Conservation (phyloP, 2,113 vertebrate species). For the Prunella fulvescens region DNA sequence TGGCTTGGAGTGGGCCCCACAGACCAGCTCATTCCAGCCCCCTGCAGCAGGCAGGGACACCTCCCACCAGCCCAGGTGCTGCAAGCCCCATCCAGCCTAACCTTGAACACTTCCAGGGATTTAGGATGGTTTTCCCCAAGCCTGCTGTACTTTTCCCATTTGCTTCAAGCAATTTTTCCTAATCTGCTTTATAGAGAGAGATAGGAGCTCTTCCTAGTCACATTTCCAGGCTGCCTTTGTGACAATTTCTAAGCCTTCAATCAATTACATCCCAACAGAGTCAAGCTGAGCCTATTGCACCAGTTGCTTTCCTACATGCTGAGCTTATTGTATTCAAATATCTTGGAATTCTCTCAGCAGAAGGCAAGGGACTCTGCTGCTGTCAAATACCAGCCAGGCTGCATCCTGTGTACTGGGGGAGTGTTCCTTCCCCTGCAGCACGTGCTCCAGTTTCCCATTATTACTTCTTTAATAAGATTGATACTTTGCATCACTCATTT, state of each 20-base stretch:
- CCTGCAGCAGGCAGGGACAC: background rate
- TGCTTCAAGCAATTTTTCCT: background rate
- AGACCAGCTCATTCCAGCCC: background rate
- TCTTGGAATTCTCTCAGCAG: background rate
- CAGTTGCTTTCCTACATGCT: background rate
- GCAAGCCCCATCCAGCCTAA: background rate
- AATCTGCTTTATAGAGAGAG: background rate
- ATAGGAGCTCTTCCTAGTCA: background rate
- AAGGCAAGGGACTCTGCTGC: background rate
- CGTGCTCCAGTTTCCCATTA: slow-evolving; percentile 52
- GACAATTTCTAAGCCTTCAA: background rate
- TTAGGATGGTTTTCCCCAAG: background rate
- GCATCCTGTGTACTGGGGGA: background rate
- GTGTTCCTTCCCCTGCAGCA: background rate
- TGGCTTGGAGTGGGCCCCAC: background rate
- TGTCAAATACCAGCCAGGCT: background rate
- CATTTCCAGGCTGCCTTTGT: background rate
- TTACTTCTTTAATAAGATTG: slow-evolving; percentile 55
- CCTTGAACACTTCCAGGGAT: background rate
- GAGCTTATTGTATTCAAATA: background rate
- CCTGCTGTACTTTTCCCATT: background rate
- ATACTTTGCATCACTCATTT: slow-evolving; percentile 43
- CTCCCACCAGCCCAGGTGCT: background rate
- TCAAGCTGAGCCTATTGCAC: background rate
- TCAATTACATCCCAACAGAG: background rate